A percentile compares a stretch with the other conserved stretches of the same genome.
Conservation (phyloP, 2,797 vertebrate species). For the Buphagus erythrorhynchus region DNA sequence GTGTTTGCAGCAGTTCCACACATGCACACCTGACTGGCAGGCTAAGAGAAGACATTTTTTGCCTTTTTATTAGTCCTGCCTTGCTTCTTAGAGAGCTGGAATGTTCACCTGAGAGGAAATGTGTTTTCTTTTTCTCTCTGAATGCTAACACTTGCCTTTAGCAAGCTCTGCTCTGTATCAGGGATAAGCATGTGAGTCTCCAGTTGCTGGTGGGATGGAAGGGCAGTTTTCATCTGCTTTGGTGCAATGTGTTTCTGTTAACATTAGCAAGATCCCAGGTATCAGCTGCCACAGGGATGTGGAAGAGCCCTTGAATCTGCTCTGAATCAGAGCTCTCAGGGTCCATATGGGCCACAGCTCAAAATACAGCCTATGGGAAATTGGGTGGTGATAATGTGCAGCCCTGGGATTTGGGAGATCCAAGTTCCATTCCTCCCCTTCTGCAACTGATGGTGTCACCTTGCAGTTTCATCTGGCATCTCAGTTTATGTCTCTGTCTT, state of each 20-base stretch:
- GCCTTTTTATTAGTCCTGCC: neutral
- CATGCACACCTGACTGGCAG: rapidly evolving
- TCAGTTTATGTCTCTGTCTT: neutral
- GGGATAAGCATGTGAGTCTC: neutral
- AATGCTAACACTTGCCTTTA: neutral
- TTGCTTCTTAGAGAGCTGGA: neutral
- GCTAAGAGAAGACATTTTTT: neutral
- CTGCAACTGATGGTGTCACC: neutral
- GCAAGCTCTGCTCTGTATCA: neutral
- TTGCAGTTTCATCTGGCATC: neutral
- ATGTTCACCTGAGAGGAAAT: neutral
- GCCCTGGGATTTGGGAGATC: neutral
- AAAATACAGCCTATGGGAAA: neutral
- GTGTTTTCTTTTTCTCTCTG: neutral
- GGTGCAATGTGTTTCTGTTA: neutral
- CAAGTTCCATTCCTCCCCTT: neutral
- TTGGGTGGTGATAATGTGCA: neutral
- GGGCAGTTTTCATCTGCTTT: neutral
- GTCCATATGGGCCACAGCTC: neutral
- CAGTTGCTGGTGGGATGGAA: rapidly evolving
- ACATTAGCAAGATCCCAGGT: neutral
- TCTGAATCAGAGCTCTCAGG: neutral
- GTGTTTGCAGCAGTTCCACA: neutral
- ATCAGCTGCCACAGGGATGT: neutral
- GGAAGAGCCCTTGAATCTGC: neutral